Evolutionary conservation across 2,797 vertebrate genomes (phyloP), one percentile per base, ranked within the genome.

Genomic region (Hypotaenidia okinawae): DNA sequence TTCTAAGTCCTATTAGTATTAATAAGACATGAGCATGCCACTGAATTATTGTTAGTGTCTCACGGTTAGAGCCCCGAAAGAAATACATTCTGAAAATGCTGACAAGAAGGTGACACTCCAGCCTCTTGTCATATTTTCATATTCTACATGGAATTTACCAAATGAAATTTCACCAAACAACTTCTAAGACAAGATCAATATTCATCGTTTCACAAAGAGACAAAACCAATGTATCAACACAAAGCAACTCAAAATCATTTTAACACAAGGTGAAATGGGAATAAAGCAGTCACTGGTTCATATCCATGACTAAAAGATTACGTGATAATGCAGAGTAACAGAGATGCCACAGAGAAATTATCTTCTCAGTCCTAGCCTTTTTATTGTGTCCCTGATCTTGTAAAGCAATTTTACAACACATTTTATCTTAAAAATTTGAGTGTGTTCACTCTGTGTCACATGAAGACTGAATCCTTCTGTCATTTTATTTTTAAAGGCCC

Each of bases 21-120:
- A 96, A 89, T 90, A 69, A 89, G 73, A 96, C 25, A 25, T 66
- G 89, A 90, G 39, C 49, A 81, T 37, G 55, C 30, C 76, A 88
- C 3, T 92, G 69, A 92, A 94, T 84, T 93, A 94, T 35, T 91
- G 54, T 77, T 78, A 78, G 24, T 52, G 55, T 75, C 66, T 85
- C 73, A 63, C 1, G 11, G 70, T 76, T 81, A 79, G 28, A 83
- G 4, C 7, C 3, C 32, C 59, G 41, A 66, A 58, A 92, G 74
- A 93, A 93, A 86, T 24, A 35, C 0, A 0, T 90, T 84, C 59
- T 66, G 66, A 88, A 95, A 91, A 92, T 37, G 17, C 9, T 73
- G 74, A 87, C 43, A 89, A 47, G 35, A 78, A 86, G 59, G 41
- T 66, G 79, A 87, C 59, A 49, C 66, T 85, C 41, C 57, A 69